Evolutionary conservation across 1,140 invertebrate species (phyloP), one percentile per base, ranked within the genome.

Genomic region (Oscheius sp.): DNA sequence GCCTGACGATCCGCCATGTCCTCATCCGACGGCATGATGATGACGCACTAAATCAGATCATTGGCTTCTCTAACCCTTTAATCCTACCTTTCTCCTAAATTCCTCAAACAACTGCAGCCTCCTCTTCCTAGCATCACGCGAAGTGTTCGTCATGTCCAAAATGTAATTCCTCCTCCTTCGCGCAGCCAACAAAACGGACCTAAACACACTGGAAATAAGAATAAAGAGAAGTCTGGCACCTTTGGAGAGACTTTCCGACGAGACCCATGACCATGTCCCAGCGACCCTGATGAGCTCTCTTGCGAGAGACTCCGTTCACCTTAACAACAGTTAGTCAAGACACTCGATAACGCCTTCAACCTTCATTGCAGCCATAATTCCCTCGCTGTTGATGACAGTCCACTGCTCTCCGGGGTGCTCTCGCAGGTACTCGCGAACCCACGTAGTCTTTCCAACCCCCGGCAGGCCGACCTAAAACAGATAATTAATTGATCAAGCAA

Each of bases 261-360:
- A 83, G 68, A 26, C 81, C 81, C 73, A 84, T 82, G 2, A 82
- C 69, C 78, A 84, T 82, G 68, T 83, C 82, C 78, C 83, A 84
- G 3, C 82, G 64, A 7, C 81, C 81, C 45, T 78, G 62, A 71
- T 82, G 76, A 23, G 77, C 78, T 36, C 78, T 55, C 68, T 72
- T 73, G 2, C 82, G 28, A n/a, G 81, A 73, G 2, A 84, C 68
- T n/a, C 82, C 82, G 52, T 84, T 81, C 0, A 82, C 72, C 66
- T 74, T 28, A 59, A 62, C 29, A 4, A 68, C 23, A 18, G 28
- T 7, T 3, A 29, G 18, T 3, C 29, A 64, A 63, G 2, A 68
- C 15, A 64, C 3, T 28, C 10, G 58, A 52, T 69, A 20, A 38
- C n/a, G 3, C 32, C 23, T 59, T n/a, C 15, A 29, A 80, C 79